A percentile compares a stretch with the other conserved stretches of the same genome.
Conservation (phyloP, 2,888 invertebrate species). For the Cancer borealis region DNA sequence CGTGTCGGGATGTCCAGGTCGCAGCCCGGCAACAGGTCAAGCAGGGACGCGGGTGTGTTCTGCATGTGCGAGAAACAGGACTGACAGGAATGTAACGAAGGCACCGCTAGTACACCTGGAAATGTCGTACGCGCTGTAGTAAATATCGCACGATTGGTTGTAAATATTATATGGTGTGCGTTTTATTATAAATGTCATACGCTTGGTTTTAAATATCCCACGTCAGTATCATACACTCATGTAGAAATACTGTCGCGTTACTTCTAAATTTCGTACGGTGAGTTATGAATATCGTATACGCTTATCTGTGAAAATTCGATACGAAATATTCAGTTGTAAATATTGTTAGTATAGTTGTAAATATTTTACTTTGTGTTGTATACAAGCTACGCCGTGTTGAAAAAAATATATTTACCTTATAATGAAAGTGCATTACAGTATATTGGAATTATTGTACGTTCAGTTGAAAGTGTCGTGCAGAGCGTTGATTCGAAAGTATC, state of each 20-base stretch:
- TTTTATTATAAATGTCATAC: background rate
- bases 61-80: conserved; percentile 15
- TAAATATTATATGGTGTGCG: background rate
- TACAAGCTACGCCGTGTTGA: background rate
- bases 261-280: background rate
- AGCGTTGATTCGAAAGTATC: too few species aligned
- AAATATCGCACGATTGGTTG: conserved; percentile 1
- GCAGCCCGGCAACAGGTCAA: conserved; percentile 9
- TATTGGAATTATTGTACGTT: too few species aligned
- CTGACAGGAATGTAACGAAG: conserved; percentile 35
- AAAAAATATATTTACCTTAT: too few species aligned
- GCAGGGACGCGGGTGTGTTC: background rate
- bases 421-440: too few species aligned
- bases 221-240: background rate
- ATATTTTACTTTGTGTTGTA: background rate
- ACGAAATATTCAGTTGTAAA: background rate
- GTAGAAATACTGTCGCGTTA: background rate
- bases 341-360: background rate
- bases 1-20: background rate
- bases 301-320: background rate
- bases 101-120: background rate
- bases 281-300: background rate
- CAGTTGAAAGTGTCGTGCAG: too few species aligned
- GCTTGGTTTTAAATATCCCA: background rate
- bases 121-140: background rate